A percentile compares a stretch with the other conserved stretches of the same genome.
phyloP scores from a whole-genome alignment of 2,797 vertebrate genomes.

The Sebastes oblongus region DNA sequence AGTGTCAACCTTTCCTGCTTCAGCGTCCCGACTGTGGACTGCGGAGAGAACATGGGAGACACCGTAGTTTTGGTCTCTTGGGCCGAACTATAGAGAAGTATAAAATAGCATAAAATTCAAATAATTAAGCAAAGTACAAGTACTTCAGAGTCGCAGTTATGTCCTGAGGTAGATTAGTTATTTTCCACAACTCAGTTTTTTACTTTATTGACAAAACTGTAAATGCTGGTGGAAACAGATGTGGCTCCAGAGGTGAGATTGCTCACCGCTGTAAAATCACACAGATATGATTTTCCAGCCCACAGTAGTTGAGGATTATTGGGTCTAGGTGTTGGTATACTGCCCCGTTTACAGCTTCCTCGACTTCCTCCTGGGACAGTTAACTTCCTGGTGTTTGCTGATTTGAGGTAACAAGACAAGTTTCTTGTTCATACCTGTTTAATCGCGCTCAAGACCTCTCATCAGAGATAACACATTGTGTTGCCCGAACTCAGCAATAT shows the following conservation, averaged over 20 bases:
- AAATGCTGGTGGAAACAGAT: neutral
- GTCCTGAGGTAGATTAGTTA: neutral
- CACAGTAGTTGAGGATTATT: neutral
- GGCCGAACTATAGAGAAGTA: neutral
- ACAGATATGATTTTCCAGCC: too few species aligned
- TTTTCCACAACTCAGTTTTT: neutral
- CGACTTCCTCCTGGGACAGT: neutral
- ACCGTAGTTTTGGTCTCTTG: too few species aligned
- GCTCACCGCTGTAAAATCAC: neutral
- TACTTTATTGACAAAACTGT: neutral
- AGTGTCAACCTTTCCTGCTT: too few species aligned
- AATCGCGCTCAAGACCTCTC: neutral
- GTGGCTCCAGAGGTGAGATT: neutral
- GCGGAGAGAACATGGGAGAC: too few species aligned
- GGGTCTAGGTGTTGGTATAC: neutral
- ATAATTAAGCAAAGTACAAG: neutral
- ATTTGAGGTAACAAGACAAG: constrained; percentile 5
- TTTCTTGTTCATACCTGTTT: neutral
- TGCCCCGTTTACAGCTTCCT: constrained; percentile 16
- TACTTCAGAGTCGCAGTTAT: neutral
- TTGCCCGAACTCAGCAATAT: neutral
- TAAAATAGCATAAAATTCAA: too few species aligned
- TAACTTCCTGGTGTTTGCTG: constrained; percentile 6
- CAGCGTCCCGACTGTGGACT: too few species aligned
- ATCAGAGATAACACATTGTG: neutral